These are phyloP conservation scores for Enteromius unitaeniatus DNA, from an alignment of 2,797 vertebrate genomes.

Conservation along the genomic window DNA sequence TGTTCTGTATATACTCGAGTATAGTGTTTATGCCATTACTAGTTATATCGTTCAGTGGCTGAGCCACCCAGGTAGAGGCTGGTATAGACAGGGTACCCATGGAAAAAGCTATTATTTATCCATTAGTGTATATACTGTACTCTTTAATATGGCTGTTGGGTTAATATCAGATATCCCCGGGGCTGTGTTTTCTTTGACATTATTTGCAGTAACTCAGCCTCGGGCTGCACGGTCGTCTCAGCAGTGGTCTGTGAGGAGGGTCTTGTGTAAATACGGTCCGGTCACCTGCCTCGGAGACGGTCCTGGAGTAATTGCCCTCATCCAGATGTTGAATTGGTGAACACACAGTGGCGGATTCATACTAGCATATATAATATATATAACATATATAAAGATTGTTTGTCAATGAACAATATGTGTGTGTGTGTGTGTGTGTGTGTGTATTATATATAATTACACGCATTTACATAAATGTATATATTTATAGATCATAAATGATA, in stretches of 20 bases:
- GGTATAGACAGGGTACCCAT: slow-evolving; percentile 13
- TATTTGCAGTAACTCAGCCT: slow-evolving; percentile 28
- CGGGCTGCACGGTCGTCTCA: slow-evolving; percentile 12
- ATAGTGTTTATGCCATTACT: slow-evolving; percentile 20
- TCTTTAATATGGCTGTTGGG: slow-evolving; percentile 50
- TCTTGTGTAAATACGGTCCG: slow-evolving; percentile 20
- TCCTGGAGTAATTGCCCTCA: slow-evolving; percentile 1
- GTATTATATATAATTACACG: too few species aligned
- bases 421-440: too few species aligned
- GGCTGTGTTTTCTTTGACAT: slow-evolving; percentile 58
- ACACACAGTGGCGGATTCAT: background rate
- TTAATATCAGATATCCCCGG: slow-evolving; percentile 52
- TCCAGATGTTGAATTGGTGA: slow-evolving; percentile 34
- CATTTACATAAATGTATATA: too few species aligned
- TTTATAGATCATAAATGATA: too few species aligned
- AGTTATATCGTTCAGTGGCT: slow-evolving; percentile 33
- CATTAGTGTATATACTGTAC: slow-evolving; percentile 36
- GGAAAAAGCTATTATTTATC: slow-evolving; percentile 50
- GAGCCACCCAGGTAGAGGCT: slow-evolving; percentile 47
- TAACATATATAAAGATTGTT: too few species aligned
- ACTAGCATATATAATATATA: too few species aligned
- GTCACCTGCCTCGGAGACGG: slow-evolving; percentile 18
- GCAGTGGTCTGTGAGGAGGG: slow-evolving; percentile 43
- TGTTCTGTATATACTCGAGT: background rate
- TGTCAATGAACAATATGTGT: background rate